Percentiles rank a stretch among this genome's conserved stretches.
These are phyloP conservation scores for Drosophila prosaltans DNA, from an alignment of 1,140 invertebrate species.

Conservation along the genomic window DNA sequence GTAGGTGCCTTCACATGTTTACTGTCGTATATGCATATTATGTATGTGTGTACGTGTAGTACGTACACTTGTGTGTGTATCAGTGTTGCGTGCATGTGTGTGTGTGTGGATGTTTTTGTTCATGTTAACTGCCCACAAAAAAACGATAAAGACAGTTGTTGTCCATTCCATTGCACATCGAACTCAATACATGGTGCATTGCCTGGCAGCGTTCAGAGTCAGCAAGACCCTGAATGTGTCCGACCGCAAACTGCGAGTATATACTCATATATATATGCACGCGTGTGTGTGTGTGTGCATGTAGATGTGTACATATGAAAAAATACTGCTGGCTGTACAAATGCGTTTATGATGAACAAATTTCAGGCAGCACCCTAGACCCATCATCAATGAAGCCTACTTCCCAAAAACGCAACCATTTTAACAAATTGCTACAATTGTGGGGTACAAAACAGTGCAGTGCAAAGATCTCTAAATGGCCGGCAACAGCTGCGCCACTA, in stretches of 20 bases:
- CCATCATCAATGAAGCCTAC: conserved; percentile 17
- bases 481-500: conserved; percentile 53
- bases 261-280: conserved; percentile 21
- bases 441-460: conserved; percentile 8
- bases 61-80: too few species aligned
- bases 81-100: too few species aligned
- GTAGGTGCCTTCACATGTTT: too few species aligned
- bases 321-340: conserved; percentile 37
- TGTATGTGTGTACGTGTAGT: too few species aligned
- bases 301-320: too few species aligned
- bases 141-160: conserved; percentile 74
- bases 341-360: conserved; percentile 81
- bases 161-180: conserved; percentile 15
- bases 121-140: conserved; percentile 79
- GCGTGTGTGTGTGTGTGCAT: too few species aligned
- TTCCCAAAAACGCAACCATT: conserved; percentile 21
- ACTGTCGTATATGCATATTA: too few species aligned
- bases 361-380: conserved; percentile 57
- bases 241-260: conserved; percentile 68
- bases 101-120: conserved; percentile 27
- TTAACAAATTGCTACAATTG: conserved; percentile 61
- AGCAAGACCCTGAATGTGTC: conserved; percentile 41
- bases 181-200: conserved; percentile 19
- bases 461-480: conserved; percentile 32
- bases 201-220: not conserved